Conservation (phyloP, 2,888 invertebrate species). For the Acleris literana region DNA sequence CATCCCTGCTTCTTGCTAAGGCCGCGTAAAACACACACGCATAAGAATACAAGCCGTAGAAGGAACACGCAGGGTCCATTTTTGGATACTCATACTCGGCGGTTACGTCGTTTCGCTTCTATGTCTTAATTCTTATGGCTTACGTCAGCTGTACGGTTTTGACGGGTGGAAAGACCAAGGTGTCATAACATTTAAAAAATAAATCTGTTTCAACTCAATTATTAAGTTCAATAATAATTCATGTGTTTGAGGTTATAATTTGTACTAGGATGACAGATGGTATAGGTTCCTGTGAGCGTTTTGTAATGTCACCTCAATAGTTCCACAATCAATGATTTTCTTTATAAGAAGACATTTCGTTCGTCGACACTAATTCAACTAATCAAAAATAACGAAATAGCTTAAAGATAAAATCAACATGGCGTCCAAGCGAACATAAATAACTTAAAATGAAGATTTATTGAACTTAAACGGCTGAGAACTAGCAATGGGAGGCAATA, state of each 20-base stretch:
- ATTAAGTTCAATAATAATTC: no score
- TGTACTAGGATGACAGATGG: no score
- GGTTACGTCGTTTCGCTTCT: conserved; percentile 19
- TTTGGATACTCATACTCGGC: neutral
- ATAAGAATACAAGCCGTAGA: conserved; percentile 64
- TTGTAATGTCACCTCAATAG: conserved; percentile 44
- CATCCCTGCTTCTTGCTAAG: conserved; percentile 89
- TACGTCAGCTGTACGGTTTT: conserved; percentile 12
- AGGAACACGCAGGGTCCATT: conserved; percentile 16
- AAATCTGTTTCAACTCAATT: no score
- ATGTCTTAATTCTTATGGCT: conserved; percentile 16
- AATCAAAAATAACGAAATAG: conserved; percentile 51
- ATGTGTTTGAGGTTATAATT: no score
- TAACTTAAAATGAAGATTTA: conserved; percentile 44
- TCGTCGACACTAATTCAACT: conserved; percentile 48
- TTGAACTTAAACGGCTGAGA: conserved; percentile 45
- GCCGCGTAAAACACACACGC: conserved; percentile 68
- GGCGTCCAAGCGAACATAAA: conserved; percentile 47
- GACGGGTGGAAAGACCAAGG: conserved; percentile 52
- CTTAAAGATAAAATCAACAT: conserved; percentile 48
- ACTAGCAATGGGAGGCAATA: conserved; percentile 68
- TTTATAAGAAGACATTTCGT: conserved; percentile 58
- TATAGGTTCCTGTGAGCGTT: no score
- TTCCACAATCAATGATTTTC: conserved; percentile 47
- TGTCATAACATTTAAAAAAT: conserved; percentile 35